phyloP scores from a whole-genome alignment of 2,113 vertebrate species.

The Thamnophis sirtalis region DNA sequence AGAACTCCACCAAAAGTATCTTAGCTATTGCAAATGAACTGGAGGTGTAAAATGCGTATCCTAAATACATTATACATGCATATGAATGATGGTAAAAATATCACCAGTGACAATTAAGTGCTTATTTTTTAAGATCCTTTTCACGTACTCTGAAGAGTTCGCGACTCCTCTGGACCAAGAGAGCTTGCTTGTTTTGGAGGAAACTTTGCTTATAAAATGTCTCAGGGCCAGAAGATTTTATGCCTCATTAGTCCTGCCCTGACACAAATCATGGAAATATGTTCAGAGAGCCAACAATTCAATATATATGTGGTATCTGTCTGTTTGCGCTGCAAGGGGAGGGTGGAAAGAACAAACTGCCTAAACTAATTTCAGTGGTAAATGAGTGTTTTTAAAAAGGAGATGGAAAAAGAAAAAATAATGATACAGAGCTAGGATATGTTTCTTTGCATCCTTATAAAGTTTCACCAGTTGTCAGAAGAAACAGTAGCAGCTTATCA shows the following conservation, averaged over 20 bases:
- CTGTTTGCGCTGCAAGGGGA: background rate
- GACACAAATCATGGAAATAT: conserved; percentile 47
- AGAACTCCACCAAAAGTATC: background rate
- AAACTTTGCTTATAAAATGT: conserved; percentile 43
- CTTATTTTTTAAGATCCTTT: conserved; percentile 43
- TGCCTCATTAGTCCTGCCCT: conserved; percentile 45
- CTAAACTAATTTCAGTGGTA: background rate
- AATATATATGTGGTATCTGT: conserved; percentile 22
- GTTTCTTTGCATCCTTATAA: background rate
- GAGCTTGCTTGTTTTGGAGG: conserved; percentile 41
- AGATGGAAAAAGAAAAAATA: background rate
- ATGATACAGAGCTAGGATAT: background rate
- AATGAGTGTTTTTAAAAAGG: background rate
- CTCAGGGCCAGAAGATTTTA: conserved; percentile 41
- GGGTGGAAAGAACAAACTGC: background rate
- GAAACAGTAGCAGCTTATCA: background rate
- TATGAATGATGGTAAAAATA: conserved; percentile 46
- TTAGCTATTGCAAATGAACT: conserved; percentile 14
- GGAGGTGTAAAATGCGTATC: conserved; percentile 43
- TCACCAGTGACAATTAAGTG: conserved; percentile 35
- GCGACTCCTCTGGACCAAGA: conserved; percentile 37
- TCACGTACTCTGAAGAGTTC: conserved; percentile 23
- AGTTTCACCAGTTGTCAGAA: background rate
- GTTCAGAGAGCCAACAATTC: conserved; percentile 35
- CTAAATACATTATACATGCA: conserved; percentile 29